Base-by-base conservation (phyloP, 2,797 vertebrate species). In the Xenops minutus region DNA sequence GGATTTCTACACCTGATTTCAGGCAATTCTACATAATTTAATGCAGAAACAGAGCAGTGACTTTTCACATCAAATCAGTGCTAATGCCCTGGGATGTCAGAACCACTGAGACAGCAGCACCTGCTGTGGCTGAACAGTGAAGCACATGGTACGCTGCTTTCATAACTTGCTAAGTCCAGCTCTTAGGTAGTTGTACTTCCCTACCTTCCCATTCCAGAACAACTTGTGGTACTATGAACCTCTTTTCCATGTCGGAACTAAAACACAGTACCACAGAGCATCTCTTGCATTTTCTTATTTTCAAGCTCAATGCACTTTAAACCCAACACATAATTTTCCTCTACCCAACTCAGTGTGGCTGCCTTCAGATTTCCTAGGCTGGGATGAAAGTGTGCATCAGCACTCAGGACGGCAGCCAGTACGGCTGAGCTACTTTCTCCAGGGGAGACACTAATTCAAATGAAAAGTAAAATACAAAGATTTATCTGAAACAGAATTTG, bases 61-160 rank as follows among this genome's bases (percentile, higher is more conserved):
- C 39, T 72, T 82, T 75, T 59, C 67, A 71, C 36, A 59, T 30
- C n/a, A 68, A 82, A 59, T 19, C 21, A 43, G 2, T 23, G 36
- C 29, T 41, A 7, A 26, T 1, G 1, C 10, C 48, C 63, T 30
- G 46, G 21, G 54, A 23, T 32, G 17, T 41, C 43, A 58, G 64
- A 61, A 64, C 29, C 34, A 18, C 41, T 13, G 49, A 7, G 32
- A 37, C 22, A 80, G 72, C 84, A 80, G 73, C 64, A 19, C 23
- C 37, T 32, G 4, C 59, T 54, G 7, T 3, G 7, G 41, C 32
- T 71, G 66, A 63, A 20, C 0, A 2, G 30, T 5, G 21, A 46
- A 54, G 29, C 20, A 24, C 0, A 7, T 1, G 2, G 13, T 8
- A 24, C 1, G 0, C 22, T 32, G 23, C 44, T 19, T 32, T 39